Conservation (phyloP, 1,140 invertebrate species). For the Aphelinus atriplicis region DNA sequence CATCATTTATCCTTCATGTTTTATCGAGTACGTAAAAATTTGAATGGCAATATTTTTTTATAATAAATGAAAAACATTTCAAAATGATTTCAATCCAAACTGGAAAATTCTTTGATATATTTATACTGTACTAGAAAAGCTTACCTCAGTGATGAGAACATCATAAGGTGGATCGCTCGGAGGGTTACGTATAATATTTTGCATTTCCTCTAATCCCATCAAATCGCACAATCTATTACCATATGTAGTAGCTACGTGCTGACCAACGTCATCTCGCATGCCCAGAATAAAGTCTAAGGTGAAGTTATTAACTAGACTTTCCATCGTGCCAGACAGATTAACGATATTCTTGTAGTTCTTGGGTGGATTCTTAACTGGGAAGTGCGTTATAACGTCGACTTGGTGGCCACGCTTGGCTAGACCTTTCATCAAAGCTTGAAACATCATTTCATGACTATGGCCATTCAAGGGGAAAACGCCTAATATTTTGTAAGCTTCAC, state of each 20-base stretch:
- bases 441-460: constrained; percentile 63
- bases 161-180: constrained; percentile 52
- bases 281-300: constrained; percentile 31
- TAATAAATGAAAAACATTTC: too few relatives aligned
- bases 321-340: constrained; percentile 44
- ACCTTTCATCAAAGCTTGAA: constrained; percentile 59
- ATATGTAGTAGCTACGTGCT: constrained; percentile 14
- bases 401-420: constrained; percentile 65
- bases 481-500: constrained; percentile 55
- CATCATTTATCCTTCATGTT: too few relatives aligned
- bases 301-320: constrained; percentile 33
- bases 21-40: too few relatives aligned
- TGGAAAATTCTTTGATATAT: too few relatives aligned
- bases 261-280: constrained; percentile 3
- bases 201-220: constrained; percentile 39
- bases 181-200: constrained; percentile 49
- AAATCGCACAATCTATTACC: constrained; percentile 36
- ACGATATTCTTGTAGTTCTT: constrained; percentile 54
- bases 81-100: too few relatives aligned
- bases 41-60: too few relatives aligned
- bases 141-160: constrained; percentile 51
- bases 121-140: too few relatives aligned
- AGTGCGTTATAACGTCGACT: constrained; percentile 56
- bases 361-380: constrained; percentile 48
- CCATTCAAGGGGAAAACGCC: constrained; percentile 62